These are phyloP conservation scores for Theonella swinhoei DNA, from an alignment of 37 sponge, comb jelly and placozoan species.

Conservation along the genomic window DNA sequence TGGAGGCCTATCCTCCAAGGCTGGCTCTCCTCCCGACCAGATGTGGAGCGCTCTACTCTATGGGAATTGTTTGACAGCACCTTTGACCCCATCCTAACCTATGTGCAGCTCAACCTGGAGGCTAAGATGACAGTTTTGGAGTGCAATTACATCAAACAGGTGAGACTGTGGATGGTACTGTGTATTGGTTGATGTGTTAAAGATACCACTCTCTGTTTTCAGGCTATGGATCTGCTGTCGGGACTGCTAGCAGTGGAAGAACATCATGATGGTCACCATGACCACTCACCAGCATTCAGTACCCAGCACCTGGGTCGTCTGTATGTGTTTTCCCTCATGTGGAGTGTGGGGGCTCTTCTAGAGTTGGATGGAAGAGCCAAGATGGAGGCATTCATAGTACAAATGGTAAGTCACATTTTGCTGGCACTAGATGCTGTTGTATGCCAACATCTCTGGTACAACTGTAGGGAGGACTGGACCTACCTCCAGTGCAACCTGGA, in stretches of 20 bases:
- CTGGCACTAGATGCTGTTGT: too few relatives aligned
- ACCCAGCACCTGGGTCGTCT: conserved; percentile 79
- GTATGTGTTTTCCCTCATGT: conserved; percentile 96
- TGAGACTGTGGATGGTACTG: conserved; percentile 15
- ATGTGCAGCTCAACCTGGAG: conserved; percentile 66
- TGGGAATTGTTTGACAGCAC: conserved; percentile 77
- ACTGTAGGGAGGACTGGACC: conserved; percentile 59
- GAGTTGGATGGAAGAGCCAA: conserved; percentile 93
- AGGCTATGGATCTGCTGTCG: conserved; percentile 86
- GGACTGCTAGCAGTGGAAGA: conserved; percentile 78
- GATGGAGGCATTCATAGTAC: conserved; percentile 79
- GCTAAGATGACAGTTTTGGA: conserved; percentile 92
- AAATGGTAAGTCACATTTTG: conserved; percentile 31
- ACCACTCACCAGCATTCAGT: conserved; percentile 14
- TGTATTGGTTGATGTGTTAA: not conserved
- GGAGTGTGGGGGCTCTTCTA: conserved; percentile 95
- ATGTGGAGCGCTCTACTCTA: conserved; percentile 53
- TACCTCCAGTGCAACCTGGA: conserved; percentile 74
- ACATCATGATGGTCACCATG: conserved; percentile 28
- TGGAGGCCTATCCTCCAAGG: conserved; percentile 96
- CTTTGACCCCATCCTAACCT: conserved; percentile 80
- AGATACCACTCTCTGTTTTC: not conserved
- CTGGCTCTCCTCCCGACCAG: conserved; percentile 79
- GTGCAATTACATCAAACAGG: conserved; percentile 96
- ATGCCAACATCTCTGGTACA: too few relatives aligned